Conservation (phyloP, 2,888 invertebrate species). For the Parnassius glacialis region DNA sequence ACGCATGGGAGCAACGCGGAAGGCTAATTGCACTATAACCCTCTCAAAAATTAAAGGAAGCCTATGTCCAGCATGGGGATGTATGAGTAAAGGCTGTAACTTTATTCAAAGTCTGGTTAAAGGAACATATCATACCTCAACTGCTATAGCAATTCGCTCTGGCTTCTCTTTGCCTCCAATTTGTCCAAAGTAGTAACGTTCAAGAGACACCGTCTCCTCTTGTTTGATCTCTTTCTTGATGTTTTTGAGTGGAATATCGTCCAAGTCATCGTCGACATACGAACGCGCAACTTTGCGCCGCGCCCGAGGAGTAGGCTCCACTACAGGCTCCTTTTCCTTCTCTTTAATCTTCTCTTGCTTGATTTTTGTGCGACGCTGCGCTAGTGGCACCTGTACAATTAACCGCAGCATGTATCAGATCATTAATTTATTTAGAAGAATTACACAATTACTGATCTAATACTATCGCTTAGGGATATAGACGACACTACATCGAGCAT, state of each 20-base stretch:
- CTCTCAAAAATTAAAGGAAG: too few species aligned
- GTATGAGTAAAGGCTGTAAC: too few species aligned
- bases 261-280: slow-evolving; percentile 58
- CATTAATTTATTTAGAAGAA: too few species aligned
- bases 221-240: slow-evolving; percentile 69
- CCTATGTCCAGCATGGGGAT: too few species aligned
- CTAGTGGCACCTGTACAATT: slow-evolving; percentile 56
- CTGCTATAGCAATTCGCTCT: slow-evolving; percentile 55
- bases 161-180: slow-evolving; percentile 48
- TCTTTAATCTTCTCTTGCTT: slow-evolving; percentile 56
- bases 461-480: too few species aligned
- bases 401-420: neutral
- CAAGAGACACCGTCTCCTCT: slow-evolving; percentile 79
- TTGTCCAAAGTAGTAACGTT: slow-evolving; percentile 84
- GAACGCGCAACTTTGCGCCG: slow-evolving; percentile 57
- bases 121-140: slow-evolving; percentile 46
- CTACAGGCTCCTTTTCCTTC: slow-evolving; percentile 31
- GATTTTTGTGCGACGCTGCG: slow-evolving; percentile 65
- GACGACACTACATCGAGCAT: too few species aligned
- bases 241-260: slow-evolving; percentile 64
- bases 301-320: slow-evolving; percentile 35
- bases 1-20: too few species aligned
- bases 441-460: too few species aligned
- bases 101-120: too few species aligned
- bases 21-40: too few species aligned